Percentiles rank a stretch among this genome's conserved stretches.
Conservation (phyloP, 2,888 invertebrate genomes). For the Cantharis rufa region DNA sequence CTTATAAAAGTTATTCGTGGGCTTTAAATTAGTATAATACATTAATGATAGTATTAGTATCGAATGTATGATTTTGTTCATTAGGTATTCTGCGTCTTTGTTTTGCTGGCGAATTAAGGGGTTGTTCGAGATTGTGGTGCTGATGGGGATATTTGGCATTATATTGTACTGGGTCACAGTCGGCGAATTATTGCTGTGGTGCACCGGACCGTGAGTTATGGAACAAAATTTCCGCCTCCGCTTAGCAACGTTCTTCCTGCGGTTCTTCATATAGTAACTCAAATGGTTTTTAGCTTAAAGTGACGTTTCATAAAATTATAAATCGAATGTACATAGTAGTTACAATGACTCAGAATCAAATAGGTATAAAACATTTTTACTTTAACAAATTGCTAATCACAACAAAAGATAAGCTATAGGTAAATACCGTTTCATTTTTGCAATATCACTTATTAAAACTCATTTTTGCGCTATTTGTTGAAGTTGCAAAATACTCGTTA, state of each 20-base stretch:
- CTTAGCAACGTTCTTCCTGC: conserved; percentile 31
- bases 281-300: conserved; percentile 22
- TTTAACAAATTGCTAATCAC: too few species aligned
- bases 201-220: conserved; percentile 41
- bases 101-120: conserved; percentile 24
- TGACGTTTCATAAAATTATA: conserved; percentile 20
- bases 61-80: conserved; percentile 28
- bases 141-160: conserved; percentile 29
- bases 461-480: too few species aligned
- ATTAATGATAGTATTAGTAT: background rate
- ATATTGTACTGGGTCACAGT: conserved; percentile 30
- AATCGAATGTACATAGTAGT: background rate
- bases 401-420: too few species aligned
- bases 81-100: conserved; percentile 27
- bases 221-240: conserved; percentile 42
- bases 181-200: conserved; percentile 40
- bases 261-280: conserved; percentile 13
- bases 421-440: too few species aligned
- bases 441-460: too few species aligned
- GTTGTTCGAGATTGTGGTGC: conserved; percentile 12
- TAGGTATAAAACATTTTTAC: background rate
- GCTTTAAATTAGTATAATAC: background rate
- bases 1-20: background rate
- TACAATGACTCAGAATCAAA: background rate
- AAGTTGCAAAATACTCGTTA: too few species aligned